Percentiles rank a stretch among this genome's conserved stretches.
These are phyloP conservation scores for Eleutherodactylus coqui DNA, from an alignment of 2,797 vertebrate species.

Conservation along the genomic window DNA sequence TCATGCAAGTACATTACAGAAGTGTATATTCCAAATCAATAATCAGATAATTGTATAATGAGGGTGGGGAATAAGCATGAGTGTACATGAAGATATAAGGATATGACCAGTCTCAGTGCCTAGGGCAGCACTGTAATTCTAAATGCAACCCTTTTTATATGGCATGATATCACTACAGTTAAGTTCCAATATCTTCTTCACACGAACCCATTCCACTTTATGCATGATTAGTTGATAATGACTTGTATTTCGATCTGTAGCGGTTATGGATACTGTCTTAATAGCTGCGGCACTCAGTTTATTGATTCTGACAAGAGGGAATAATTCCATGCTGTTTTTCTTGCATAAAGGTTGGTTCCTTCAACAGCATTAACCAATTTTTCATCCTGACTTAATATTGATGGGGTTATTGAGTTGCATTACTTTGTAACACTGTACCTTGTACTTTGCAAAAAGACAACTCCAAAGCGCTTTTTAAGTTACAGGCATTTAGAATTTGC, in stretches of 20 bases:
- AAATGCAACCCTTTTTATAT: background rate
- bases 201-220: background rate
- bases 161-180: constrained; percentile 2
- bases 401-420: constrained; percentile 53
- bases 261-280: constrained; percentile 41
- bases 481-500: constrained; percentile 7
- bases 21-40: background rate
- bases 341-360: constrained; percentile 34
- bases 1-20: too few relatives aligned
- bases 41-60: background rate
- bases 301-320: constrained; percentile 47
- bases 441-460: constrained; percentile 7
- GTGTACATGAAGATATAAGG: background rate
- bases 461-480: background rate
- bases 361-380: constrained; percentile 35
- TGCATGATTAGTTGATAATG: constrained; percentile 30
- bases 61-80: background rate
- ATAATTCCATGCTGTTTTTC: constrained; percentile 43
- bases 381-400: constrained; percentile 46
- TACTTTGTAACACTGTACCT: constrained; percentile 46
- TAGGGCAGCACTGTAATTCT: background rate
- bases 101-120: background rate
- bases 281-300: constrained; percentile 31
- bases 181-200: background rate
- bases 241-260: constrained; percentile 19